Conservation (phyloP, 2,797 vertebrate species). For the Acanthurus tractus region DNA sequence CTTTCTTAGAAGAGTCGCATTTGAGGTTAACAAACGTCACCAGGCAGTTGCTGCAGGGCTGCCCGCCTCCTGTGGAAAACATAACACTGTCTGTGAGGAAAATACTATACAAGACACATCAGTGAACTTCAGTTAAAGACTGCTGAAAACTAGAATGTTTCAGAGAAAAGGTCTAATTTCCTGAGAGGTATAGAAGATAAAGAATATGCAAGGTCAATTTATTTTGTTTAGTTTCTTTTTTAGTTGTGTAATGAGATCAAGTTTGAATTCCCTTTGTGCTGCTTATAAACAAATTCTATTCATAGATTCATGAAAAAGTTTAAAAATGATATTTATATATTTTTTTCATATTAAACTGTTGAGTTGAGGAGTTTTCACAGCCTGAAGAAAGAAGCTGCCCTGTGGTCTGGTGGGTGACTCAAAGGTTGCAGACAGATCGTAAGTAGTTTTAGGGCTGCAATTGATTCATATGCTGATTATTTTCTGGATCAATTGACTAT, state of each 20-base stretch:
- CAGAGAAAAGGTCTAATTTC: not conserved
- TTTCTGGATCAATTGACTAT: not conserved
- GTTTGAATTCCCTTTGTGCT: no score
- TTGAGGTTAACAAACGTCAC: constrained; percentile 97
- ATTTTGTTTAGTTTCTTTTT: no score
- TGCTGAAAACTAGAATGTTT: not conserved
- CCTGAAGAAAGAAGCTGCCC: no score
- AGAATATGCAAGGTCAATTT: no score
- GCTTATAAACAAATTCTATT: no score
- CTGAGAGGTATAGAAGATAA: not conserved
- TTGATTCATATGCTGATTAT: not conserved
- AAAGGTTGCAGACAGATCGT: not conserved
- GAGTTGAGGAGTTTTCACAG: no score
- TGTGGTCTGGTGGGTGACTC: not conserved
- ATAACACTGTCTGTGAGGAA: constrained; percentile 4
- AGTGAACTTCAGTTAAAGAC: not conserved
- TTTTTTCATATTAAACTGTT: no score
- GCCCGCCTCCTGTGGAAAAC: constrained; percentile 81
- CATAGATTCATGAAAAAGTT: no score
- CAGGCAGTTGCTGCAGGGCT: constrained; percentile 94
- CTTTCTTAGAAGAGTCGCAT: constrained; percentile 95
- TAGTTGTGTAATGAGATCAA: no score
- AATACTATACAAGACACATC: not conserved
- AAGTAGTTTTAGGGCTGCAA: not conserved
- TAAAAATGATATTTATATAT: no score